Percentiles rank a stretch among this genome's conserved stretches.
phyloP scores from a whole-genome alignment of 2,797 vertebrate genomes.

The Chelmon rostratus region DNA sequence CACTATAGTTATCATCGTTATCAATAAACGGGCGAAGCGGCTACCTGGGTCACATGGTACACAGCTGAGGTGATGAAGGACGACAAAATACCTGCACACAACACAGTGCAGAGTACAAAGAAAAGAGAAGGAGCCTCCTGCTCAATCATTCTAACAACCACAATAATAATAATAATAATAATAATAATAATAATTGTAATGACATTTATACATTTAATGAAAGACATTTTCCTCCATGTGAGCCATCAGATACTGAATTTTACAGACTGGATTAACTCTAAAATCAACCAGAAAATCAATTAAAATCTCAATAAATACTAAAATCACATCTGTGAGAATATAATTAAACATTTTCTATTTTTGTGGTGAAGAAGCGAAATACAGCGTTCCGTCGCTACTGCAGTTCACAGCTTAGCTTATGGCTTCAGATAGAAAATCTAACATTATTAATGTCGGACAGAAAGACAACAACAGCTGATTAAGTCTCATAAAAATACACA shows the following conservation, averaged over 20 bases:
- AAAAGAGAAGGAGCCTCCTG: not conserved
- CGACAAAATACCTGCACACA: conserved; percentile 6
- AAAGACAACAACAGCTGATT: conserved; percentile 29
- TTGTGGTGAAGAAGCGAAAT: conserved; percentile 18
- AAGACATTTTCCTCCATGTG: not conserved
- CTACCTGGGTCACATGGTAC: conserved; percentile 74
- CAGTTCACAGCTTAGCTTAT: conserved; percentile 65
- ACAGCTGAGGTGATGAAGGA: conserved; percentile 43
- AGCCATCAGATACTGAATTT: conserved; percentile 11
- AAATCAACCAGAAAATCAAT: conserved; percentile 2
- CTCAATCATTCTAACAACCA: not conserved
- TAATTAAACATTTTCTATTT: not conserved
- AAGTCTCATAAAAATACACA: conserved; percentile 45
- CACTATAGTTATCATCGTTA: conserved; percentile 74
- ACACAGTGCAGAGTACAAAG: conserved; percentile 34
- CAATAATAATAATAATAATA: not conserved
- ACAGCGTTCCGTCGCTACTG: conserved; percentile 53
- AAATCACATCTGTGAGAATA: conserved; percentile 19
- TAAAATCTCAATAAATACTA: conserved; percentile 6
- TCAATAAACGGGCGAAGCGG: conserved; percentile 59
- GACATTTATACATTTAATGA: conserved; percentile 15
- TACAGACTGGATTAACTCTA: not conserved
- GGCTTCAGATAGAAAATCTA: conserved; percentile 68
- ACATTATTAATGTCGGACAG: conserved; percentile 28
- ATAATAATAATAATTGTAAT: not conserved